Evolutionary conservation across 2,797 vertebrate genomes (phyloP), one percentile per base, ranked within the genome.

Genomic region (Lateolabrax maculatus): DNA sequence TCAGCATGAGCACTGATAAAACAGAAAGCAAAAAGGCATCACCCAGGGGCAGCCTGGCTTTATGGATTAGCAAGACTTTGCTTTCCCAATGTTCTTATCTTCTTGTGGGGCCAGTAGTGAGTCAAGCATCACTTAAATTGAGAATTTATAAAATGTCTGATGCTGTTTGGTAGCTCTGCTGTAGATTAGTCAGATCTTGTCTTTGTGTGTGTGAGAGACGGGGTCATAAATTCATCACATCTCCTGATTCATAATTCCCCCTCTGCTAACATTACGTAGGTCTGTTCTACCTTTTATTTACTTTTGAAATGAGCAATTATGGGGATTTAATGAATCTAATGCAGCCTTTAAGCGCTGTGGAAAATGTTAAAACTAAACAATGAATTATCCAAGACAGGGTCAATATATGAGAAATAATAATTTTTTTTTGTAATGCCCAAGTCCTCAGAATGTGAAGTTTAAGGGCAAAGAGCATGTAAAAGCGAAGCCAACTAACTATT

Each of bases 21-120:
- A 48, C 52, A 79, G 51, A 81, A 78, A 76, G 68, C 43, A 27
- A 39, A 77, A 71, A 75, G n/a, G 36, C 27, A 51, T 86, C 60
- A 69, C 21, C 57, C 51, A 62, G 67, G 78, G 70, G 61, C 69
- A 77, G 23, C 37, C 66, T 64, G 58, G 52, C 60, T 84, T 76
- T 53, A 56, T 83, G 36, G 65, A 79, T 87, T 81, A 87, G 46
- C 36, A 56, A 37, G 34, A 64, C 31, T 51, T 80, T 34, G 31
- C 64, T 80, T 41, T 39, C 64, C 48, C 37, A 4, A 43, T 58
- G 12, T 15, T 25, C 53, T 80, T 70, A 36, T 77, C 61, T 72
- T 64, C 36, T 46, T 73, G 65, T 69, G 60, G 48, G 73, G 63
- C n/a, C 52, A 53, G 16, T 63, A 49, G 8, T 69, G 36, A 77